Evolutionary conservation across 2,797 vertebrate genomes (phyloP).

Genomic region (Galaxias olidus): DNA sequence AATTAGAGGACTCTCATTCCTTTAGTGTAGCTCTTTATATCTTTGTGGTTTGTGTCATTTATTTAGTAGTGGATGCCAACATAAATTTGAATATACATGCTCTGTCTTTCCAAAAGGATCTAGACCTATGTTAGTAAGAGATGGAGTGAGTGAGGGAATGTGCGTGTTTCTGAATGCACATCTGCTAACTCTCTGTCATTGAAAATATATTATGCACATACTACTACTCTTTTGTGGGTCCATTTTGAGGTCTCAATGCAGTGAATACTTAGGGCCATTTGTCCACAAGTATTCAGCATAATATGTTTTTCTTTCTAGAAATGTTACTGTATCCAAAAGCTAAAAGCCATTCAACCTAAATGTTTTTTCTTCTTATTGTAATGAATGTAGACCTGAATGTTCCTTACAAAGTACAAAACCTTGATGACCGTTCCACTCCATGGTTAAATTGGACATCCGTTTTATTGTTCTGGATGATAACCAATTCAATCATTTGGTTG

Average conservation of each 20-base stretch:
- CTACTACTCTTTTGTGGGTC: too few relatives aligned
- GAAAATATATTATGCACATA: too few relatives aligned
- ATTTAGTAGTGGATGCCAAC: too few relatives aligned
- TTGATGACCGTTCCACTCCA: constrained; percentile 50
- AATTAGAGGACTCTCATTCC: constrained; percentile 80
- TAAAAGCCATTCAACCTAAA: constrained; percentile 9
- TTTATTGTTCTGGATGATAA: constrained; percentile 64
- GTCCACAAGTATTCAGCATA: too few relatives aligned
- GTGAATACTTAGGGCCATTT: constrained; percentile 54
- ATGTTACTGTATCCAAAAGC: constrained; percentile 13
- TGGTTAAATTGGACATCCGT: constrained; percentile 65
- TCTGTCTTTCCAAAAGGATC: too few relatives aligned
- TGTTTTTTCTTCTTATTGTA: constrained; percentile 33
- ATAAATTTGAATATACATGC: too few relatives aligned
- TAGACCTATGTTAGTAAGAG: too few relatives aligned
- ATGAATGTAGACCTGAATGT: constrained; percentile 55
- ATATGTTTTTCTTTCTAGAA: constrained; percentile 41
- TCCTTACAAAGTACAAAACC: constrained; percentile 48
- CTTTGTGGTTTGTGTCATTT: constrained; percentile 42
- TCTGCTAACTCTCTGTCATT: too few relatives aligned
- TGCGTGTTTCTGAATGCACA: too few relatives aligned
- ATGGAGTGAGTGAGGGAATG: too few relatives aligned
- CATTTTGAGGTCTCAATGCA: constrained; percentile 41
- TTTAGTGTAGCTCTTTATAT: constrained; percentile 51
- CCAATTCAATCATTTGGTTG: constrained; percentile 72